Base-by-base conservation (phyloP, 1,140 invertebrate genomes). In the Aphidius ervi region DNA sequence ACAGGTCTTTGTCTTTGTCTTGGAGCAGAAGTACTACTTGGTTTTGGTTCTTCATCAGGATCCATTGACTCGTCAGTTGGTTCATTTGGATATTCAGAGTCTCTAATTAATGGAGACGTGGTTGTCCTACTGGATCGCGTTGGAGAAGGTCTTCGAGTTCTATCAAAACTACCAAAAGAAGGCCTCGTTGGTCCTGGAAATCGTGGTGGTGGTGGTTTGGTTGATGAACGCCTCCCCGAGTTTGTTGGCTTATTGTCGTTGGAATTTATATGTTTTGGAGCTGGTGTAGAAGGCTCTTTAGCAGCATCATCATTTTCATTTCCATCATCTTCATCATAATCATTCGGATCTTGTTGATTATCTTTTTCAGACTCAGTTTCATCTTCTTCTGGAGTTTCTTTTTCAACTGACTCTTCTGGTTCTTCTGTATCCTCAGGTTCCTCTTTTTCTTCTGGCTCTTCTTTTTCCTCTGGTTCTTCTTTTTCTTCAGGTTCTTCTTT, bases 401-500 rank as follows among this genome's bases (percentile, higher is more conserved):
- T 6, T 1, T 49, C 16, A 8, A 8, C n/a, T 7, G 49, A 10
- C n/a, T 39, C 55, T 39, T 62, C 54, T 20, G 46, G 45, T n/a
- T 61, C 46, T 61, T 52, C 46, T 9, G 16, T 16, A 16, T 16
- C 16, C 16, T 53, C 41, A 37, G 43, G 16, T 53, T 62, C 58
- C 37, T 59, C 56, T n/a, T 52, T 47, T 23, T 63, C 46, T 40
- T 55, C 16, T 9, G 53, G 50, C 40, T 8, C 1, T 43, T 58
- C 54, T 50, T 61, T 49, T 6, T 55, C 53, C 0, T 55, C 41
- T 7, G 39, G 48, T 46, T 52, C 37, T 53, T 58, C 45, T 31
- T 45, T 16, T 47, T 53, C 55, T 42, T 61, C 63, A 4, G 63
- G 52, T 20, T 64, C 56, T 47, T 60, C 40, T 16, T 16, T 0